A percentile compares a stretch with the other conserved stretches of the same genome.
These are phyloP conservation scores for Archocentrus centrarchus DNA, from an alignment of 2,113 vertebrate genomes.

Conservation along the genomic window DNA sequence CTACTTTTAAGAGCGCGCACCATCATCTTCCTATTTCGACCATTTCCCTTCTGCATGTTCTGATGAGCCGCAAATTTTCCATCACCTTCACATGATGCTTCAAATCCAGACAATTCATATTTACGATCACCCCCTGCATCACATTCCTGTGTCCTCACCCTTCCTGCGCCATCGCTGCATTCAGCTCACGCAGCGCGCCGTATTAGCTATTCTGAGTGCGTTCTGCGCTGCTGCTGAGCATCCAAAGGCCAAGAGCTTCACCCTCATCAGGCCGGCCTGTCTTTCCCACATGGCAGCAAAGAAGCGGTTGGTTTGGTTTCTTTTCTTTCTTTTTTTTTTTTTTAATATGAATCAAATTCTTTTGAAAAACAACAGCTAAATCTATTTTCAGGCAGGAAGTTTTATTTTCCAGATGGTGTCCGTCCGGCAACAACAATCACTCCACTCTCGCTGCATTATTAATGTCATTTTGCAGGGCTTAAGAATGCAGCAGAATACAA, in stretches of 20 bases:
- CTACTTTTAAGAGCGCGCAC: neutral
- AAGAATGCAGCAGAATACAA: conserved; percentile 30
- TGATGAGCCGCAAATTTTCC: neutral
- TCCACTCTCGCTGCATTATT: conserved; percentile 40
- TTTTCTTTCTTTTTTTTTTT: neutral
- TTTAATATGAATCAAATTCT: neutral
- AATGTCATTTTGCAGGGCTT: neutral
- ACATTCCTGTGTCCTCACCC: neutral
- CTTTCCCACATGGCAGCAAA: neutral
- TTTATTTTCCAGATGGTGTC: neutral
- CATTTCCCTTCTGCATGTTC: neutral
- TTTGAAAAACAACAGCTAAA: neutral
- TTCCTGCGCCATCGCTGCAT: conserved; percentile 26
- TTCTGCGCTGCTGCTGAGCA: conserved; percentile 21
- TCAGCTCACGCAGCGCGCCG: conserved; percentile 15
- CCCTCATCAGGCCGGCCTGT: neutral
- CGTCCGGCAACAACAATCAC: conserved; percentile 14
- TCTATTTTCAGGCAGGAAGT: neutral
- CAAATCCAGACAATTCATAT: neutral
- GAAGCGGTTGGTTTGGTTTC: neutral
- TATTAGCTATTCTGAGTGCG: conserved; percentile 48
- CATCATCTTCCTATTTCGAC: neutral
- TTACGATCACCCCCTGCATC: neutral
- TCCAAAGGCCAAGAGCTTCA: conserved; percentile 42
- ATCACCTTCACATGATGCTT: neutral